Evolutionary conservation across 2,797 vertebrate species (phyloP).

Genomic region (Sebastes itinus): DNA sequence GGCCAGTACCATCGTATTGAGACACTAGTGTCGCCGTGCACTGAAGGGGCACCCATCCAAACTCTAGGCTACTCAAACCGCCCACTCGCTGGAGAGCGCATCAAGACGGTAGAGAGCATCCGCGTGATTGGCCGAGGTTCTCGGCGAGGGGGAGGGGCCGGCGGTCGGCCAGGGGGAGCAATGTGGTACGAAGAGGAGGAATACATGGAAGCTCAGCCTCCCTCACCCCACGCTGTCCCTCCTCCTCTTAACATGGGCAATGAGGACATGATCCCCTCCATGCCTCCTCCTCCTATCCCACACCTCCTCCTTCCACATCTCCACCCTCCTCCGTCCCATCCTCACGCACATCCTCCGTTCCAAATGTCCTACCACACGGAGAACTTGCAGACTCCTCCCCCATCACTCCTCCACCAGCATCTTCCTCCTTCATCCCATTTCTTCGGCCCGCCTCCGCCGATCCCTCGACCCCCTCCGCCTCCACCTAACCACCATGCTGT

Average conservation of each 20-base stretch:
- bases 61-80: slow-evolving; percentile 88
- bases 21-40: slow-evolving; percentile 88
- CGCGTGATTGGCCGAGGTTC: slow-evolving; percentile 88
- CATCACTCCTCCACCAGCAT: slow-evolving; percentile 67
- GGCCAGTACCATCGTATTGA: slow-evolving; percentile 92
- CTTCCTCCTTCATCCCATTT: slow-evolving; percentile 68
- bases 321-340: slow-evolving; percentile 61
- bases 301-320: slow-evolving; percentile 76
- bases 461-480: slow-evolving; percentile 73
- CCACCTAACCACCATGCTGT: slow-evolving; percentile 60
- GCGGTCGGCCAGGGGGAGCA: slow-evolving; percentile 72
- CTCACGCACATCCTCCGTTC: slow-evolving; percentile 69
- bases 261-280: slow-evolving; percentile 59
- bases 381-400: slow-evolving; percentile 78
- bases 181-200: slow-evolving; percentile 86
- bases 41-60: slow-evolving; percentile 87
- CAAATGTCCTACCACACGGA: slow-evolving; percentile 77
- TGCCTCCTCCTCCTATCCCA: slow-evolving; percentile 70
- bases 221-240: slow-evolving; percentile 53
- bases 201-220: slow-evolving; percentile 77
- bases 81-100: slow-evolving; percentile 89
- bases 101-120: slow-evolving; percentile 96
- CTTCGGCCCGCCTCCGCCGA: slow-evolving; percentile 63
- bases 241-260: slow-evolving; percentile 58
- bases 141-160: slow-evolving; percentile 73